Evolutionary conservation across 2,113 vertebrate species (phyloP).

Genomic region (Cebidichthys violaceus): DNA sequence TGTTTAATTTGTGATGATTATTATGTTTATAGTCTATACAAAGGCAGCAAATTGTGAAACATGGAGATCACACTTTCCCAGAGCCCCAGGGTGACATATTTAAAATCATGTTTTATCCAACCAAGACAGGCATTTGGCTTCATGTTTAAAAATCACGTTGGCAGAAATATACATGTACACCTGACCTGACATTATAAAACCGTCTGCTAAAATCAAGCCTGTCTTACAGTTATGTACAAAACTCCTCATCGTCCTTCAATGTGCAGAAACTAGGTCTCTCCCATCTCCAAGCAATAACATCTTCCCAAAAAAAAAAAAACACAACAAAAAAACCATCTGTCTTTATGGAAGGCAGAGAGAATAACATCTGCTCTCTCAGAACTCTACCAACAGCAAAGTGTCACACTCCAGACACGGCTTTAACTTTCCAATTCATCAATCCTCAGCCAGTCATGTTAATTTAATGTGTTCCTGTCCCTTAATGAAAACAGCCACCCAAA

Average conservation of each 20-base stretch:
- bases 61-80: not conserved
- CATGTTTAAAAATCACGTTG: not conserved
- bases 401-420: not conserved
- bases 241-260: not conserved
- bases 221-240: not conserved
- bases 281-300: conserved; percentile 25
- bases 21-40: not conserved
- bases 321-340: conserved; percentile 45
- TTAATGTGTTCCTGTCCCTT: conserved; percentile 34
- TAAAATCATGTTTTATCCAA: not conserved
- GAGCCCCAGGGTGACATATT: not conserved
- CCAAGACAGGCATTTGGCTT: not conserved
- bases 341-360: not conserved
- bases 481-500: conserved; percentile 64
- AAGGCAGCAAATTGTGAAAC: not conserved
- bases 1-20: not conserved
- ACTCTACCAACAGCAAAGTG: conserved; percentile 22
- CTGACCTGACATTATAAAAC: not conserved
- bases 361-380: conserved; percentile 57
- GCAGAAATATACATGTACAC: not conserved
- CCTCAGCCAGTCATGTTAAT: conserved; percentile 57
- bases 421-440: conserved; percentile 63
- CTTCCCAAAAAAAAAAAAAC: conserved; percentile 5
- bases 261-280: conserved; percentile 19
- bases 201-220: not conserved